Conservation (phyloP, 2,797 vertebrate genomes). For the Limnodromus scolopaceus region DNA sequence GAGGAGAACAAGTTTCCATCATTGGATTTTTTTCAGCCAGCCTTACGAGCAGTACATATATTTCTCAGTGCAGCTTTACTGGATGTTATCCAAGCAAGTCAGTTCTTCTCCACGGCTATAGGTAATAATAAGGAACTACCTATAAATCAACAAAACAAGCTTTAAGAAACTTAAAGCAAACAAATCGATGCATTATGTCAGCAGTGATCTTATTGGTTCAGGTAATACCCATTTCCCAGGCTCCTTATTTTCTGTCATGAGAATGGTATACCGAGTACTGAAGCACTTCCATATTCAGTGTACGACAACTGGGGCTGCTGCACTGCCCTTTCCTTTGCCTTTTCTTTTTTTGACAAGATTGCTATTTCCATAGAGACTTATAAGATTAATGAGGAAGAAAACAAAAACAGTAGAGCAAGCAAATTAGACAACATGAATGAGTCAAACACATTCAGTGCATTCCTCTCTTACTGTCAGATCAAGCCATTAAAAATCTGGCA, state of each 20-base stretch:
- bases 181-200: background rate
- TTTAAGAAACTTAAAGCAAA: conserved; percentile 31
- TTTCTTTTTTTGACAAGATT: conserved; percentile 1
- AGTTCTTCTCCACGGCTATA: background rate
- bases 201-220: background rate
- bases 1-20: background rate
- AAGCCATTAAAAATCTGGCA: background rate
- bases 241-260: background rate
- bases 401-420: background rate
- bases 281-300: background rate
- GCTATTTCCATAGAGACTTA: background rate
- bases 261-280: background rate
- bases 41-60: background rate
- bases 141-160: conserved; percentile 31
- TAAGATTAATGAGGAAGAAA: background rate
- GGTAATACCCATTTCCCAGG: background rate
- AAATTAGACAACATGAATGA: background rate
- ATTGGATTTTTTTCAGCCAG: background rate
- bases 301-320: background rate
- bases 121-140: background rate
- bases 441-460: background rate
- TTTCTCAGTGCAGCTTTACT: background rate
- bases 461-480: background rate
- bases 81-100: background rate
- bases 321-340: background rate